A percentile compares a stretch with the other conserved stretches of the same genome.
Evolutionary conservation across 2,113 vertebrate genomes (phyloP).

Genomic region (Neotragus pygmaeus): DNA sequence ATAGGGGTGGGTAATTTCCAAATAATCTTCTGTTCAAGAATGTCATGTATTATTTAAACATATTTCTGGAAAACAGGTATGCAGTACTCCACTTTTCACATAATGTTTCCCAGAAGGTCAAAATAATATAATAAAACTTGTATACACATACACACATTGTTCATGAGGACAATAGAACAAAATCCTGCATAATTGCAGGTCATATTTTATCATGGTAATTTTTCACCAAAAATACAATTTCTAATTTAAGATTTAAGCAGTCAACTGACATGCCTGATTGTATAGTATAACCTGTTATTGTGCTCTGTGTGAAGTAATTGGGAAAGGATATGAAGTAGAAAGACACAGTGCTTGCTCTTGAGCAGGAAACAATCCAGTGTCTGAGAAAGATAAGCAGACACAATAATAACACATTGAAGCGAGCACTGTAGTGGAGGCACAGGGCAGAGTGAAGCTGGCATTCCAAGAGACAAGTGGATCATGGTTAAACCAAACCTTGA

Average conservation of each 20-base stretch:
- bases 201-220: not conserved
- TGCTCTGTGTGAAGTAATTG: not conserved
- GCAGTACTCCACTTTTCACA: not conserved
- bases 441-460: rapidly evolving
- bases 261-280: not conserved
- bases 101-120: not conserved
- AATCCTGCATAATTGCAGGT: not conserved
- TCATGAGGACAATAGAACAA: not conserved
- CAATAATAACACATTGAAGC: not conserved
- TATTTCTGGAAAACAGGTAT: not conserved
- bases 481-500: not conserved
- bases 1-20: not conserved
- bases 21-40: not conserved
- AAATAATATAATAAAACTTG: not conserved
- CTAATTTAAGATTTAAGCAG: not conserved
- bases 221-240: not conserved
- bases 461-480: not conserved
- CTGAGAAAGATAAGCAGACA: not conserved
- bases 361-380: not conserved
- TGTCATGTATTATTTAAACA: not conserved
- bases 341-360: not conserved
- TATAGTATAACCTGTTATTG: not conserved
- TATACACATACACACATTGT: not conserved
- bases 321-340: not conserved
- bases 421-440: rapidly evolving